A percentile compares a stretch with the other conserved stretches of the same genome.
These are phyloP conservation scores for Idaea dimidiata DNA, from an alignment of 2,888 invertebrate species.

Conservation along the genomic window DNA sequence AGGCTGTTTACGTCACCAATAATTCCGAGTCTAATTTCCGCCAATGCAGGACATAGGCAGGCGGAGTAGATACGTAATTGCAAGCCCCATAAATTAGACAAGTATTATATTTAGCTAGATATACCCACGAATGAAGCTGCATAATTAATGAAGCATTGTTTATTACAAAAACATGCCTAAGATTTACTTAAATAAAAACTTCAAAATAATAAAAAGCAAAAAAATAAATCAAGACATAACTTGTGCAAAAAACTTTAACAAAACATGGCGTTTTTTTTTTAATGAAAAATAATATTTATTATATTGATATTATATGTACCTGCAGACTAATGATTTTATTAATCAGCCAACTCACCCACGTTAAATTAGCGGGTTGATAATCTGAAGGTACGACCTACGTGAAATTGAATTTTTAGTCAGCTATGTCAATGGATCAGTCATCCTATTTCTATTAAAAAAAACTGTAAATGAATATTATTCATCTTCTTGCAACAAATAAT, in stretches of 20 bases:
- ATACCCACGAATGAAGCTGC: too few species aligned
- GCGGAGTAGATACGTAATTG: background rate
- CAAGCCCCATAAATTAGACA: background rate
- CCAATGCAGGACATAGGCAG: too few species aligned
- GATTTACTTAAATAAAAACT: background rate
- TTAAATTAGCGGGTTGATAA: too few species aligned
- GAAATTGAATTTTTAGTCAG: too few species aligned
- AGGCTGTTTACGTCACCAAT: too few species aligned
- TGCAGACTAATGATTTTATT: background rate
- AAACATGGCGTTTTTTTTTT: background rate
- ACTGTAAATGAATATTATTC: too few species aligned
- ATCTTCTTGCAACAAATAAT: too few species aligned
- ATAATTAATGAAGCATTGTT: constrained; percentile 1
- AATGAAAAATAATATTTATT: background rate
- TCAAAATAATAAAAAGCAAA: background rate
- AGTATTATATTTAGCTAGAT: background rate
- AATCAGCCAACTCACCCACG: too few species aligned
- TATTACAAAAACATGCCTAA: background rate
- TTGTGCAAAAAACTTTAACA: background rate
- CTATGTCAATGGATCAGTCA: too few species aligned
- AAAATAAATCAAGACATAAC: background rate
- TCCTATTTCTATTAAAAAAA: too few species aligned
- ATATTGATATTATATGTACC: background rate
- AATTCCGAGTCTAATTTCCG: too few species aligned
- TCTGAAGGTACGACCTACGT: too few species aligned